Percentiles rank a stretch among this genome's conserved stretches.
These are phyloP conservation scores for Hippasteria phrygiana DNA, from an alignment of 53 echinoderm and acorn worm species.

Conservation along the genomic window DNA sequence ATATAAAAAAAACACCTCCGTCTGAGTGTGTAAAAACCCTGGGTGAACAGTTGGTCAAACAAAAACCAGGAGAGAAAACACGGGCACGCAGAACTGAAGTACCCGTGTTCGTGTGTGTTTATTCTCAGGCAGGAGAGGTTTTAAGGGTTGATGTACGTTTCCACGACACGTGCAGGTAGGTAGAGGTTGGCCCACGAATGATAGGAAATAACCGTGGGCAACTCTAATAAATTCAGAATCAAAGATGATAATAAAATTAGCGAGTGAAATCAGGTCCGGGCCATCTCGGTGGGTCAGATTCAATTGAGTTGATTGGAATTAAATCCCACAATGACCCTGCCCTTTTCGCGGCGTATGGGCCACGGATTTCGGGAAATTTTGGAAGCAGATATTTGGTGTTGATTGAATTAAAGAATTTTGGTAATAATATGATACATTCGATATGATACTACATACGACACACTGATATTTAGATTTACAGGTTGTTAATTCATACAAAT, in stretches of 20 bases:
- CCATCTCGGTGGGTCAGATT: constrained; percentile 32
- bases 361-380: background rate
- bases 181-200: background rate
- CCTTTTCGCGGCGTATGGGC: background rate
- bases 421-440: too few relatives aligned
- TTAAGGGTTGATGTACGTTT: background rate
- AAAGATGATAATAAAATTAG: constrained; percentile 69
- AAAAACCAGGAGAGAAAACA: background rate
- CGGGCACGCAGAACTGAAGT: background rate
- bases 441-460: too few relatives aligned
- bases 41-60: background rate
- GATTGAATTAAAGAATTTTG: too few relatives aligned
- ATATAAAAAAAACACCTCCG: too few relatives aligned
- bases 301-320: constrained; percentile 44
- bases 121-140: background rate
- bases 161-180: background rate
- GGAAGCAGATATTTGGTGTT: background rate
- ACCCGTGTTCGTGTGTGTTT: too few relatives aligned
- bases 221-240: constrained; percentile 46
- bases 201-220: constrained; percentile 41
- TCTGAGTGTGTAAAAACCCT: too few relatives aligned
- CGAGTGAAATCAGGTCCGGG: constrained; percentile 10
- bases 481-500: too few relatives aligned
- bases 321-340: constrained; percentile 36
- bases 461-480: too few relatives aligned